Percentiles rank a stretch among this genome's conserved stretches.
phyloP scores from a whole-genome alignment of 1,140 invertebrate species.

The Nasonia vitripennis region DNA sequence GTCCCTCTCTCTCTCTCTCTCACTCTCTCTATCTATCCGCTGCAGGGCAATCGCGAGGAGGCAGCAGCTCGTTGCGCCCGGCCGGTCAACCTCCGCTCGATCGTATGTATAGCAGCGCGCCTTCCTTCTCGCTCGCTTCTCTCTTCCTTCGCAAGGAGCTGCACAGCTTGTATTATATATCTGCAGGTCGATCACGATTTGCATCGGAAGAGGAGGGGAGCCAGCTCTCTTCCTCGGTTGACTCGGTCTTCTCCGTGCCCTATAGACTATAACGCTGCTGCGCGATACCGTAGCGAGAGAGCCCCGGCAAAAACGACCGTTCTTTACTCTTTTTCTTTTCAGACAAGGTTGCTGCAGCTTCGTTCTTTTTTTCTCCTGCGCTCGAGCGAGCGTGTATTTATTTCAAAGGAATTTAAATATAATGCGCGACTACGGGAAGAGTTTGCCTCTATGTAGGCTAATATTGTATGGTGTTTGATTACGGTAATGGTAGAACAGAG shows the following conservation, averaged over 20 bases:
- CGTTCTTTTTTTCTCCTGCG: no score
- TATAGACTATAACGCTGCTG: no score
- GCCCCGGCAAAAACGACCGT: no score
- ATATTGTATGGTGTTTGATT: background rate
- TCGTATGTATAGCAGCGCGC: background rate
- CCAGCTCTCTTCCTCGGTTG: background rate
- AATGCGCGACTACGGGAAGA: no score
- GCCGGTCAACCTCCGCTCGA: constrained; percentile 30
- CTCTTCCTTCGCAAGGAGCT: background rate
- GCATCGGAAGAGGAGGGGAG: constrained; percentile 26
- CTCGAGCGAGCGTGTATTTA: no score
- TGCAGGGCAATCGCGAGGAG: constrained; percentile 45
- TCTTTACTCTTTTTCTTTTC: background rate
- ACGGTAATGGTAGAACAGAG: background rate
- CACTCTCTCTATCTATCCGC: constrained; percentile 1
- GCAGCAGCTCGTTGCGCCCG: constrained; percentile 20
- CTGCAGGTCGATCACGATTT: constrained; percentile 51
- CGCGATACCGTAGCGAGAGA: no score
- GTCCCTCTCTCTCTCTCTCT: background rate
- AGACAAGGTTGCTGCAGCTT: no score
- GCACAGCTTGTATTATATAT: constrained; percentile 27
- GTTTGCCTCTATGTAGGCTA: no score
- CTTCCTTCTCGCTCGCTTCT: constrained; percentile 18
- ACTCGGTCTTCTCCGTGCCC: background rate
- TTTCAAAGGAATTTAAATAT: background rate